Evolutionary conservation across 2,113 vertebrate species (phyloP), one percentile per base, ranked within the genome.

Genomic region (Merops nubicus): DNA sequence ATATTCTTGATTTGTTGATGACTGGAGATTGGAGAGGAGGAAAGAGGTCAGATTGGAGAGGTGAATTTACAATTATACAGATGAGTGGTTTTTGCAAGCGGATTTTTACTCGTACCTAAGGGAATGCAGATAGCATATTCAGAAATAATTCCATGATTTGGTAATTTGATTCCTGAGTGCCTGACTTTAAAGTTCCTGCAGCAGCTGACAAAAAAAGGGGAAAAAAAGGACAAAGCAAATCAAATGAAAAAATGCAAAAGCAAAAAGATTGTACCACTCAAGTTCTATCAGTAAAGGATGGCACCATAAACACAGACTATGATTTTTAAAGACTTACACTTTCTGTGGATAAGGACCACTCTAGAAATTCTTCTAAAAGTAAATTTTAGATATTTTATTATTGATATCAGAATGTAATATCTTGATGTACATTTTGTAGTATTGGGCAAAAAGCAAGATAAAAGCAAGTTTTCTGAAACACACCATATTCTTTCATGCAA

Each of bases 71-170:
- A 59, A 0, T 31, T 56, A 67, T 38, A 19, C 18, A 9, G 34
- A 74, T 40, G 38, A 92, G 86, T 89, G 76, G 68, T 60, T 93
- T 92, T 75, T 51, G 51, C 64, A 48, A 90, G 68, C 3, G 3
- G 38, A 45, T 89, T 87, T 89, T 87, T 29, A 34, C 60, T 51
- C 43, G 50, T 68, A 78, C 60, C 60, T 84, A 34, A 60, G 70
- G 81, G 65, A 51, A 64, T 68, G 47, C 34, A 63, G 60, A 84
- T 22, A 85, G 56, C 42, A 21, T 81, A 89, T 81, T 95, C 68
- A 72, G 76, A 92, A 96, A 59, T 88, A 88, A 84, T 89, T 74
- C 54, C 15, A 2, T 31, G 11, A 78, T 84, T 93, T 70, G 38
- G 29, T 92, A 84, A 81, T 68, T 91, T 93, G 84, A 78, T 87